Evolutionary conservation across 2,888 invertebrate genomes (phyloP).

Genomic region (Pseudanteris insignis): DNA sequence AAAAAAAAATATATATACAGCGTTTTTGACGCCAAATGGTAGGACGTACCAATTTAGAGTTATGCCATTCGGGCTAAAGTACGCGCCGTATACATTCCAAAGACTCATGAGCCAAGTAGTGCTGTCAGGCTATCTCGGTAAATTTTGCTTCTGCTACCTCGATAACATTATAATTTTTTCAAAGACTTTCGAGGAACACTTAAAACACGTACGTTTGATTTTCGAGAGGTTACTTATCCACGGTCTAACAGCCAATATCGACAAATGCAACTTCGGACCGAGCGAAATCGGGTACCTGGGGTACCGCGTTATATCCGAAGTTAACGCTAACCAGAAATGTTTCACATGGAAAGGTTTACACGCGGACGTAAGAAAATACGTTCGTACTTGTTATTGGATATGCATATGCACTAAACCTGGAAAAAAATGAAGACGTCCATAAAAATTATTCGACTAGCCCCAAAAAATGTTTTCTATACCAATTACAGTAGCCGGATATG

Average conservation of each 20-base stretch:
- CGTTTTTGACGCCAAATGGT: constrained; percentile 2
- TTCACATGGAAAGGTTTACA: no score
- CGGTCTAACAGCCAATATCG: background rate
- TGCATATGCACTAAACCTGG: no score
- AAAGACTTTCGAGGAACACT: background rate
- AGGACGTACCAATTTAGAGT: background rate
- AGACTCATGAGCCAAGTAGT: constrained; percentile 3
- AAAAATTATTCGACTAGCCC: no score
- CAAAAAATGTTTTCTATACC: no score
- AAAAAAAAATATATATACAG: no score
- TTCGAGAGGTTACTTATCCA: background rate
- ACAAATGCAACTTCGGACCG: background rate
- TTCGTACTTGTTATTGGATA: no score
- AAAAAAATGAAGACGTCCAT: no score
- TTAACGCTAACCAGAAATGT: no score
- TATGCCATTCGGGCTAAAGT: constrained; percentile 1
- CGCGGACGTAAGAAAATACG: no score
- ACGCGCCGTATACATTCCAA: constrained; percentile 3
- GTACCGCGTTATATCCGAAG: background rate
- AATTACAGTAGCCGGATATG: no score
- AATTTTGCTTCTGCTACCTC: background rate
- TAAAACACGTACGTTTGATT: background rate
- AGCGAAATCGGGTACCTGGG: background rate
- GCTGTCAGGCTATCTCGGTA: background rate
- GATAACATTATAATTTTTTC: constrained; percentile 9